Conservation (phyloP, 64 coral and sea anemone species). For the Exaiptasia diaphana region DNA sequence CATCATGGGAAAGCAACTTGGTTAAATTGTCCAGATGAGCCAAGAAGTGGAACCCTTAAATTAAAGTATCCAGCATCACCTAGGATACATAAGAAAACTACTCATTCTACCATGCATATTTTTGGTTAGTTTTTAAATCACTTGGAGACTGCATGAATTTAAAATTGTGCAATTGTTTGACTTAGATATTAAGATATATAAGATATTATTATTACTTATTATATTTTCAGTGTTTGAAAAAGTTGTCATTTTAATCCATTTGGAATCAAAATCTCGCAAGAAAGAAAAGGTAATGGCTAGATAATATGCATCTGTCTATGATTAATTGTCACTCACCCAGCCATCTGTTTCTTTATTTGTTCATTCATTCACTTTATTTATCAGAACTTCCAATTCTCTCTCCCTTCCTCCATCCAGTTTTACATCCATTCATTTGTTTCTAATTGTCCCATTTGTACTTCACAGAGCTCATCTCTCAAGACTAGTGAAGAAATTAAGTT, state of each 20-base stretch:
- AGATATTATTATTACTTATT: background rate
- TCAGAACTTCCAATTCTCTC: background rate
- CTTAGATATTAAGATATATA: background rate
- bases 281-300: slow-evolving; percentile 70
- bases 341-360: background rate
- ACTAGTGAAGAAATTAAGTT: slow-evolving; percentile 84
- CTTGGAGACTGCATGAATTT: background rate
- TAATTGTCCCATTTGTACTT: background rate
- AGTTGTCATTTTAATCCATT: slow-evolving; percentile 78
- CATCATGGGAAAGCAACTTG: slow-evolving; percentile 89
- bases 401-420: background rate
- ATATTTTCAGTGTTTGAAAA: slow-evolving; percentile 79
- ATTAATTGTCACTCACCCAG: background rate
- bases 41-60: slow-evolving; percentile 72
- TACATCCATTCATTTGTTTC: background rate
- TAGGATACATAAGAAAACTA: slow-evolving; percentile 53
- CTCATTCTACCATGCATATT: slow-evolving; percentile 55
- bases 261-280: slow-evolving; percentile 80
- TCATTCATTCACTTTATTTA: background rate
- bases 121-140: slow-evolving; percentile 72
- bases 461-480: slow-evolving; percentile 52
- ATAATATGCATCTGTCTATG: background rate
- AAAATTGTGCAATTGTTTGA: background rate
- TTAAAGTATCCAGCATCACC: slow-evolving; percentile 61
- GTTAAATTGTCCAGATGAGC: slow-evolving; percentile 92